These are phyloP conservation scores for Hippocampus mohnikei DNA, from an alignment of 2,113 vertebrate species.

Conservation along the genomic window DNA sequence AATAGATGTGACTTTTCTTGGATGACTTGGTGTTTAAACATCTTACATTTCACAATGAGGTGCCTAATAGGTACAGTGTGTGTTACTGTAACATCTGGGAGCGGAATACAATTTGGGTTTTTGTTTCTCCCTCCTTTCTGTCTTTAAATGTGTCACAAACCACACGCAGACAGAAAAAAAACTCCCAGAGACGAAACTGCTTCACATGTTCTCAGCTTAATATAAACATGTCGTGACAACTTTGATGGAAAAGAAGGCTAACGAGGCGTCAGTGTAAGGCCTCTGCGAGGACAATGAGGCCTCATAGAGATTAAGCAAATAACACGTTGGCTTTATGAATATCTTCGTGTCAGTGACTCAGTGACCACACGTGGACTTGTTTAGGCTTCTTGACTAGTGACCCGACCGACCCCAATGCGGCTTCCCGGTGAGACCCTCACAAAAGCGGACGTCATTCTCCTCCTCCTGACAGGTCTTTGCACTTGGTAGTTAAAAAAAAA, in stretches of 20 bases:
- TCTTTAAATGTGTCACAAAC: conserved; percentile 42
- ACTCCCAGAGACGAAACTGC: conserved; percentile 10
- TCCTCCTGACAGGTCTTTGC: not conserved
- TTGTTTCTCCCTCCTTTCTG: conserved; percentile 19
- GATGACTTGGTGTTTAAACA: not conserved
- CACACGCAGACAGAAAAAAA: conserved; percentile 38
- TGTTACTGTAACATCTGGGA: conserved; percentile 12
- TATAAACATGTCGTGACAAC: conserved; percentile 18
- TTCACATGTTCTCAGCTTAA: conserved; percentile 54
- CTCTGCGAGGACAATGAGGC: not conserved
- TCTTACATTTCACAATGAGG: not conserved
- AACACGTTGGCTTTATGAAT: conserved; percentile 1
- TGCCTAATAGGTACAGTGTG: not conserved
- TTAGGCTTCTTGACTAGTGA: conserved; percentile 31
- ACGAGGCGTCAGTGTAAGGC: conserved; percentile 15
- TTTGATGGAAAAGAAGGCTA: not conserved
- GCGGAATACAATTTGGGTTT: conserved; percentile 7
- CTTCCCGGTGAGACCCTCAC: conserved; percentile 28
- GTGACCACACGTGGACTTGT: conserved; percentile 28
- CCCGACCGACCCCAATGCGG: conserved; percentile 9
- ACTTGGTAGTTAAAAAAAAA: not conserved
- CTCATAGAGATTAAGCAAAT: conserved; percentile 15
- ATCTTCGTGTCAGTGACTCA: conserved; percentile 20
- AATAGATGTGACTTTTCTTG: not conserved
- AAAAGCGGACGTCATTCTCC: not conserved